Percentiles rank a stretch among this genome's conserved stretches.
phyloP scores from a whole-genome alignment of 2,797 vertebrate genomes.

The Enteromius anoplus region DNA sequence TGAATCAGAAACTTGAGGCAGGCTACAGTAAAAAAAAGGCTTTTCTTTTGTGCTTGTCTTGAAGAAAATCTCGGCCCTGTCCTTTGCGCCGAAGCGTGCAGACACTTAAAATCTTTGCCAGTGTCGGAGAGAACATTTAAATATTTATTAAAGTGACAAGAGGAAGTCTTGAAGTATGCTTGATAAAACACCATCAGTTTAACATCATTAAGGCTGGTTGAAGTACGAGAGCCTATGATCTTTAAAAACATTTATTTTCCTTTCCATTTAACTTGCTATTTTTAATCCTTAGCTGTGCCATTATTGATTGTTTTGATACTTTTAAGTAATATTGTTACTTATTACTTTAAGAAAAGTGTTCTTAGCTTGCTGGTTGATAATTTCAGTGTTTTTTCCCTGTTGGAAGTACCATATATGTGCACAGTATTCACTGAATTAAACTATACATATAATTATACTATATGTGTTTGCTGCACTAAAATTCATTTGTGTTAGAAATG shows the following conservation, averaged over 20 bases:
- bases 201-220: neutral
- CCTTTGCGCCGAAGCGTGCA: constrained; percentile 2
- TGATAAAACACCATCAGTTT: neutral
- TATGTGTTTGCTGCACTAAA: neutral
- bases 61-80: neutral
- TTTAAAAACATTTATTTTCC: neutral
- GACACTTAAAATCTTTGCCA: neutral
- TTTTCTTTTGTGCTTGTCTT: constrained; percentile 12
- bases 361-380: neutral
- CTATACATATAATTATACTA: too few relatives aligned
- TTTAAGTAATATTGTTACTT: neutral
- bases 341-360: neutral
- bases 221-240: neutral
- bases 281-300: neutral
- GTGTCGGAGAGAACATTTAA: neutral
- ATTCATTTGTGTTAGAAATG: neutral
- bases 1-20: constrained; percentile 14
- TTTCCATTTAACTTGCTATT: neutral
- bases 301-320: neutral
- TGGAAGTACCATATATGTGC: neutral
- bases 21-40: constrained; percentile 5
- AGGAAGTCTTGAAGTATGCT: neutral
- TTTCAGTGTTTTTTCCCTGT: neutral
- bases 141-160: constrained; percentile 5
- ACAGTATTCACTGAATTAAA: neutral